Evolutionary conservation across 2,797 vertebrate species (phyloP).

Genomic region (Oophaga sylvatica): DNA sequence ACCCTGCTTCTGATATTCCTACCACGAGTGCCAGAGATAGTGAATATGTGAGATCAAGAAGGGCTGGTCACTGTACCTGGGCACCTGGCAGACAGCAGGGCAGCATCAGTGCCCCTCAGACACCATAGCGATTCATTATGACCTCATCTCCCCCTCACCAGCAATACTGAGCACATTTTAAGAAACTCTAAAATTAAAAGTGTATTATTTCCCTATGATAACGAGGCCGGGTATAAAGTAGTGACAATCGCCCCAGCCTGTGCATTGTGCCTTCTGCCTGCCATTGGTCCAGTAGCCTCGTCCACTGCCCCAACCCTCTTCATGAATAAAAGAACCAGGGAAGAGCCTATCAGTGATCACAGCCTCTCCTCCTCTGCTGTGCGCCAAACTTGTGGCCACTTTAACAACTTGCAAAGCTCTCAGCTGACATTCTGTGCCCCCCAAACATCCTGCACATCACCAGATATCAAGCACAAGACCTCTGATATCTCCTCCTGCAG

Average conservation of each 20-base stretch:
- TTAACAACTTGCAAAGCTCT: slow-evolving; percentile 81
- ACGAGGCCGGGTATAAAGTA: slow-evolving; percentile 66
- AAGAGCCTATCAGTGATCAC: slow-evolving; percentile 83
- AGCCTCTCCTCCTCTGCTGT: slow-evolving; percentile 78
- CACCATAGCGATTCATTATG: not conserved
- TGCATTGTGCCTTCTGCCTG: slow-evolving; percentile 64
- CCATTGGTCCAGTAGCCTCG: slow-evolving; percentile 75
- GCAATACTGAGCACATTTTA: not conserved
- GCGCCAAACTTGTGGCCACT: slow-evolving; percentile 82
- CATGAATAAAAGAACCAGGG: slow-evolving; percentile 85
- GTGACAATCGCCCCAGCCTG: slow-evolving; percentile 71
- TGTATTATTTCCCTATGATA: not conserved
- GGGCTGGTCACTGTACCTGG: not conserved
- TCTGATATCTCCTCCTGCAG: slow-evolving; percentile 51
- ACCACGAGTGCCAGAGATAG: not conserved
- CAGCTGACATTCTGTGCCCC: slow-evolving; percentile 69
- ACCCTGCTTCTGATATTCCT: too few species aligned
- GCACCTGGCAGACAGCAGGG: not conserved
- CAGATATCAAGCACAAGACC: slow-evolving; percentile 32
- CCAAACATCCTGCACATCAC: not conserved
- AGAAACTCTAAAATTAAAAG: slow-evolving; percentile 1
- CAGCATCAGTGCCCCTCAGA: not conserved
- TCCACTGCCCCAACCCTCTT: slow-evolving; percentile 79
- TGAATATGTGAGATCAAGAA: not conserved
- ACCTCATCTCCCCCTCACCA: not conserved